Evolutionary conservation across 2,113 vertebrate genomes (phyloP), one percentile per base, ranked within the genome.

Genomic region (Corvus cornix): DNA sequence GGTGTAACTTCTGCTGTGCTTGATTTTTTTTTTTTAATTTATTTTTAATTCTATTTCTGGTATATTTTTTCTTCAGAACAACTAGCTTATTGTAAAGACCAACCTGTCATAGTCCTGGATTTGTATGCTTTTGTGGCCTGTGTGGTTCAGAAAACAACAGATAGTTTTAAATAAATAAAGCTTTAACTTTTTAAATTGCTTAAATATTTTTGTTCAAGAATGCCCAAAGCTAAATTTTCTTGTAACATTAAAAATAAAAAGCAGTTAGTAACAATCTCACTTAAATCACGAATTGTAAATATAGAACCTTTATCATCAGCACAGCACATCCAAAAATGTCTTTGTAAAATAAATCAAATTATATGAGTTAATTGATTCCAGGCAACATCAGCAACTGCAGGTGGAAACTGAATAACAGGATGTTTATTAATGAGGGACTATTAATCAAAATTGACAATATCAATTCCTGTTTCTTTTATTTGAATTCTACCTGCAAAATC

Each of bases 301-400:
- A 97, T 89, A 97, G 97, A 95, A 97, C 95, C 97, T 98, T 98
- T 98, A 97, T 98, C 97, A 97, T 97, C 93, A 94, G 88, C 96
- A 91, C 94, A 98, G 96, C 97, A 97, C 94, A 98, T 97, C 97
- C 96, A 95, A 98, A 98, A 98, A 98, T 97, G 97, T 97, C 98
- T 98, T 98, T 98, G 98, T 98, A 98, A 98, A 98, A 98, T 98
- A 98, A 98, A 98, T 98, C 97, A 98, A 98, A 98, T 98, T 98
- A 98, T 98, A 98, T 98, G 98, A 98, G 97, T 98, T 99, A 99
- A 99, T 99, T 99, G 99, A 99, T 99, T 99, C 98, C 99, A 99
- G 98, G 98, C 98, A 96, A 93, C 98, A 98, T 97, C 97, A 98
- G 98, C 95, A 98, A 98, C 98, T 99, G 98, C 98, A 99, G 99